Conservation (phyloP, 2,113 vertebrate genomes). For the Austrofundulus limnaeus region DNA sequence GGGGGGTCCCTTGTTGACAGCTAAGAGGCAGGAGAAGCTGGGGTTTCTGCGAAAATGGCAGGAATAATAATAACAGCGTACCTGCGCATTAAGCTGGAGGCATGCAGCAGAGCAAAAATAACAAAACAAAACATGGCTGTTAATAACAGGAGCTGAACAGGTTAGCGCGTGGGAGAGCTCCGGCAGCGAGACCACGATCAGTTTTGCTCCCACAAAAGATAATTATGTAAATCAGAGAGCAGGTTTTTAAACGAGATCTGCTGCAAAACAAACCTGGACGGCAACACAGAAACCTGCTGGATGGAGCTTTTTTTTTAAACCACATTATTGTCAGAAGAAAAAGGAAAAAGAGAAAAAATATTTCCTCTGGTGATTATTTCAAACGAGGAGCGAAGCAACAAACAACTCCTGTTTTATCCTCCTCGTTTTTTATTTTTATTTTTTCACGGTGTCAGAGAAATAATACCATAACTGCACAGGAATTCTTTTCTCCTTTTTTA, state of each 20-base stretch:
- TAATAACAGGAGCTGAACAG: slow-evolving; percentile 50
- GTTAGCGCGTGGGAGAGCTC: slow-evolving; percentile 47
- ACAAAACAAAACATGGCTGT: slow-evolving; percentile 59
- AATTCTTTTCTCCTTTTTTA: background rate
- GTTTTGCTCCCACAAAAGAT: slow-evolving; percentile 54
- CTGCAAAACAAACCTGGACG: slow-evolving; percentile 44
- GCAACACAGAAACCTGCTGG: slow-evolving; percentile 9
- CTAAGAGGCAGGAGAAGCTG: slow-evolving; percentile 49
- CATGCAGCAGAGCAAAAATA: slow-evolving; percentile 79
- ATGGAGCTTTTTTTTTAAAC: slow-evolving; percentile 18
- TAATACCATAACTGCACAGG: background rate
- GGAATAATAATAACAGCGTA: slow-evolving; percentile 70
- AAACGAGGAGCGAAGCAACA: background rate
- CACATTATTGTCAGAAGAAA: slow-evolving; percentile 4
- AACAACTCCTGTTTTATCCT: background rate
- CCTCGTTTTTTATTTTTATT: accelerated
- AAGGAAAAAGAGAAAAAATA: background rate
- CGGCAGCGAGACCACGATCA: slow-evolving; percentile 38
- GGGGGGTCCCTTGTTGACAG: slow-evolving; percentile 40
- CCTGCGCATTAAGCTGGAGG: slow-evolving; percentile 87
- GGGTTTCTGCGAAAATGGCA: slow-evolving; percentile 46
- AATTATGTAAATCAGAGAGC: slow-evolving; percentile 55
- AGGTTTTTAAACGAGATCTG: slow-evolving; percentile 52
- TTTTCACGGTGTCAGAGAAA: background rate
- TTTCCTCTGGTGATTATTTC: background rate